Evolutionary conservation across 1,140 invertebrate genomes (phyloP).

Genomic region (Drosophila mauritiana): DNA sequence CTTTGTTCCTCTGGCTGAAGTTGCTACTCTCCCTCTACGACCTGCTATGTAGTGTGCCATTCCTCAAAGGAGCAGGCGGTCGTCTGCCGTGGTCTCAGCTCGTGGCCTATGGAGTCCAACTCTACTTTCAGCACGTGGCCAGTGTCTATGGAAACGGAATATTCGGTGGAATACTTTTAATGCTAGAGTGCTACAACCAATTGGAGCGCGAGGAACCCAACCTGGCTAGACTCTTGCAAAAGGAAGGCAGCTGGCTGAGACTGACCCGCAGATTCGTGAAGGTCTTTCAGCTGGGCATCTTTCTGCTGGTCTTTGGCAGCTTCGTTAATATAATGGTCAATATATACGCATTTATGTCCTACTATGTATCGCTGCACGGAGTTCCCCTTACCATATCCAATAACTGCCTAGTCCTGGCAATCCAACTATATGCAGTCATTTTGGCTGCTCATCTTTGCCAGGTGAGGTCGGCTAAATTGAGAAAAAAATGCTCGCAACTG

Average conservation of each 20-base stretch:
- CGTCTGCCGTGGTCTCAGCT: slow-evolving; percentile 60
- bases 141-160: slow-evolving; percentile 66
- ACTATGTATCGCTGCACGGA: slow-evolving; percentile 64
- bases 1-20: slow-evolving; percentile 60
- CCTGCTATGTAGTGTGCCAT: slow-evolving; percentile 67
- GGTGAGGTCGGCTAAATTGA: slow-evolving; percentile 27
- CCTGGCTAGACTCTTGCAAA: not conserved
- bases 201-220: slow-evolving; percentile 9
- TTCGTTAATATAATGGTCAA: slow-evolving; percentile 75
- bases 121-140: slow-evolving; percentile 70
- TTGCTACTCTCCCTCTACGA: slow-evolving; percentile 65
- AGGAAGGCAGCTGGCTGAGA: slow-evolving; percentile 25
- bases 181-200: slow-evolving; percentile 39
- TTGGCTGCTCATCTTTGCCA: slow-evolving; percentile 65
- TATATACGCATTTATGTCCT: slow-evolving; percentile 76
- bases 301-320: slow-evolving; percentile 60
- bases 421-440: slow-evolving; percentile 65
- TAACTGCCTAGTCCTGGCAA: slow-evolving; percentile 57
- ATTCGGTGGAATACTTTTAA: slow-evolving; percentile 55
- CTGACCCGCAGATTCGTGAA: slow-evolving; percentile 27
- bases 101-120: slow-evolving; percentile 50
- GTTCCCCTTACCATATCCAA: slow-evolving; percentile 74
- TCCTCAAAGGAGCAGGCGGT: slow-evolving; percentile 39
- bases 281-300: slow-evolving; percentile 60
- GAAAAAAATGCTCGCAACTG: slow-evolving; percentile 28